Conservation (phyloP, 1,140 invertebrate species). For the Uloborus diversus region DNA sequence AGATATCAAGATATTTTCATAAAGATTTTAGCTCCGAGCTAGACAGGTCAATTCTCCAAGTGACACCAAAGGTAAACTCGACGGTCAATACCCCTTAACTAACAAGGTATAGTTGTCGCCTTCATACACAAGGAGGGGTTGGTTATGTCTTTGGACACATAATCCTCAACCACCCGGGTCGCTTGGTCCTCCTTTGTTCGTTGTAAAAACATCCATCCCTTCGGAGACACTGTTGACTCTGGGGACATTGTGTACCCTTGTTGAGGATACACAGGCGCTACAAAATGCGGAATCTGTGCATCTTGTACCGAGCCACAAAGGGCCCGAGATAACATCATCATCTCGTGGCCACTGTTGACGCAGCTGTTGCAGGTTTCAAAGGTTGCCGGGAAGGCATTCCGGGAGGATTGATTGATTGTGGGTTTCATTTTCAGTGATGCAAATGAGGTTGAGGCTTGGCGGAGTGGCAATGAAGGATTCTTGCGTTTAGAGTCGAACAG, state of each 20-base stretch:
- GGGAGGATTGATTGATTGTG: neutral
- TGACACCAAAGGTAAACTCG: too few species aligned
- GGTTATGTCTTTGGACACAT: too few species aligned
- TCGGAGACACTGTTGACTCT: neutral
- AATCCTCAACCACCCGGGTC: too few species aligned
- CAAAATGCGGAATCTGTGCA: neutral
- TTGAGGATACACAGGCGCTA: neutral
- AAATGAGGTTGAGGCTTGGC: neutral
- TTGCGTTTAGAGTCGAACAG: too few species aligned
- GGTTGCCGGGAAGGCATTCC: too few species aligned
- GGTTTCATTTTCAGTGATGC: neutral
- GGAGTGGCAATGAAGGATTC: too few species aligned
- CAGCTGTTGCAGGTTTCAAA: constrained; percentile 10
- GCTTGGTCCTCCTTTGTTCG: neutral
- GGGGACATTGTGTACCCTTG: neutral
- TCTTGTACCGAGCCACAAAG: neutral
- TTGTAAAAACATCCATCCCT: neutral
- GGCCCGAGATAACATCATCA: constrained; percentile 24
- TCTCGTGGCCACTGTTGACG: neutral
- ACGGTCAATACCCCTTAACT: too few species aligned
- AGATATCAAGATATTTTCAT: too few species aligned
- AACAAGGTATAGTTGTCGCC: too few species aligned
- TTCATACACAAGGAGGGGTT: too few species aligned
- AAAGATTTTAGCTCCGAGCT: too few species aligned
- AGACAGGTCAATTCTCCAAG: too few species aligned